Evolutionary conservation across 2,888 invertebrate genomes (phyloP).

Genomic region (Caenorhabditis auriculariae): DNA sequence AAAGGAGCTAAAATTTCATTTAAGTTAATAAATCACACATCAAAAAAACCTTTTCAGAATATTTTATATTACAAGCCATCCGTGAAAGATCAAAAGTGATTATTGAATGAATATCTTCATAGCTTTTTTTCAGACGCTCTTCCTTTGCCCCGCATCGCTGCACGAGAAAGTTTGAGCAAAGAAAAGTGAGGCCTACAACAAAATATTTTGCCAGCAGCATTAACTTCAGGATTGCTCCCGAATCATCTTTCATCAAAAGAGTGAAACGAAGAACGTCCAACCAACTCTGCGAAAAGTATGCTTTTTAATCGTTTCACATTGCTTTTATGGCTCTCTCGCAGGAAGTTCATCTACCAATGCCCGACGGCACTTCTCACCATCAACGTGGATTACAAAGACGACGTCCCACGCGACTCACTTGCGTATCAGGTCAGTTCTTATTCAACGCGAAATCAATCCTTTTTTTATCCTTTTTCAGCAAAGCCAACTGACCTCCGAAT

Average conservation of each 20-base stretch:
- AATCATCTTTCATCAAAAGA: constrained; percentile 1
- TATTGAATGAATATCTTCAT: too few relatives aligned
- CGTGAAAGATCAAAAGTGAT: not conserved
- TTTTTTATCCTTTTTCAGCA: constrained; percentile 9
- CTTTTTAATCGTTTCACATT: not conserved
- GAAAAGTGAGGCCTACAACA: not conserved
- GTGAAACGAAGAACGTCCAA: constrained; percentile 25
- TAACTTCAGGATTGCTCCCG: not conserved
- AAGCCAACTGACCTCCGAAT: constrained; percentile 28
- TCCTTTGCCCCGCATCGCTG: constrained; percentile 25
- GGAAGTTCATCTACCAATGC: constrained; percentile 58
- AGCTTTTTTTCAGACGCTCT: constrained; percentile 23
- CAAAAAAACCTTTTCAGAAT: too few relatives aligned
- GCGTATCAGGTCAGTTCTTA: not conserved
- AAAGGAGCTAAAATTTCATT: too few relatives aligned
- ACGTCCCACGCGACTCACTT: not conserved
- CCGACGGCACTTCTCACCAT: constrained; percentile 59
- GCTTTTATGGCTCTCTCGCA: constrained; percentile 14
- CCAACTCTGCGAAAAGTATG: constrained; percentile 29
- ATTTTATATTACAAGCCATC: not conserved
- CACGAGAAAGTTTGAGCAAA: constrained; percentile 4
- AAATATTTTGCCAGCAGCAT: not conserved
- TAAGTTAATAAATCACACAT: too few relatives aligned
- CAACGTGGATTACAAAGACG: constrained; percentile 46
- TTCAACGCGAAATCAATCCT: not conserved